Evolutionary conservation across 2,113 vertebrate genomes (phyloP).

Genomic region (Antennarius striatus): DNA sequence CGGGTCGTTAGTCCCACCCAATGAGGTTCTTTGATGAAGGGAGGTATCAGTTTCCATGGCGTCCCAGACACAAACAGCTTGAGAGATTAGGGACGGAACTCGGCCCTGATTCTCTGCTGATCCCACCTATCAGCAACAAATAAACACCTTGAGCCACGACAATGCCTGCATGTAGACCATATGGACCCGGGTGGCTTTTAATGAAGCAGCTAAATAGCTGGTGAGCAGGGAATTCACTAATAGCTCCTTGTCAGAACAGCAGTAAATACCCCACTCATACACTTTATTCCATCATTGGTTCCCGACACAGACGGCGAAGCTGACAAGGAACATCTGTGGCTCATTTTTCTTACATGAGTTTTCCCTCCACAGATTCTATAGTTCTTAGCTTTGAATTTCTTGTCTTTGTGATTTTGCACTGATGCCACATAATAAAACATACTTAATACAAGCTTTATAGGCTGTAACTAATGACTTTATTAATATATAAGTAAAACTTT

Average conservation of each 20-base stretch:
- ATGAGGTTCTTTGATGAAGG: slow-evolving; percentile 76
- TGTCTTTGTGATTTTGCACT: slow-evolving; percentile 20
- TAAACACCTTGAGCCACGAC: slow-evolving; percentile 74
- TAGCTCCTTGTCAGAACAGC: slow-evolving; percentile 66
- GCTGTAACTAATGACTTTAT: not conserved
- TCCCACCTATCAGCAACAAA: slow-evolving; percentile 79
- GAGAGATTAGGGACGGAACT: slow-evolving; percentile 74
- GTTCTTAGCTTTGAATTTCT: not conserved
- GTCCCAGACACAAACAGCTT: slow-evolving; percentile 77
- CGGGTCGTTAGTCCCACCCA: slow-evolving; percentile 74
- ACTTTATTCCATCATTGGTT: slow-evolving; percentile 53
- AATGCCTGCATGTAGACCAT: slow-evolving; percentile 51
- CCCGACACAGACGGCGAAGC: slow-evolving; percentile 45
- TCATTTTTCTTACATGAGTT: slow-evolving; percentile 53
- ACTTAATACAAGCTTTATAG: not conserved
- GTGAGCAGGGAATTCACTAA: slow-evolving; percentile 67
- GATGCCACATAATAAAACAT: not conserved
- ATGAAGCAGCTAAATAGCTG: slow-evolving; percentile 72
- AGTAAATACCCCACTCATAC: slow-evolving; percentile 52
- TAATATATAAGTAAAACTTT: not conserved
- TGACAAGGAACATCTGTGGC: slow-evolving; percentile 61
- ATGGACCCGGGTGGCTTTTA: slow-evolving; percentile 64
- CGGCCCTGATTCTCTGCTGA: slow-evolving; percentile 69
- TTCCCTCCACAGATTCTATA: slow-evolving; percentile 1
- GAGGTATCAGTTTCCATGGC: slow-evolving; percentile 81